A percentile compares a stretch with the other conserved stretches of the same genome.
phyloP scores from a whole-genome alignment of 2,888 invertebrate genomes.

The Alsophila aescularia region DNA sequence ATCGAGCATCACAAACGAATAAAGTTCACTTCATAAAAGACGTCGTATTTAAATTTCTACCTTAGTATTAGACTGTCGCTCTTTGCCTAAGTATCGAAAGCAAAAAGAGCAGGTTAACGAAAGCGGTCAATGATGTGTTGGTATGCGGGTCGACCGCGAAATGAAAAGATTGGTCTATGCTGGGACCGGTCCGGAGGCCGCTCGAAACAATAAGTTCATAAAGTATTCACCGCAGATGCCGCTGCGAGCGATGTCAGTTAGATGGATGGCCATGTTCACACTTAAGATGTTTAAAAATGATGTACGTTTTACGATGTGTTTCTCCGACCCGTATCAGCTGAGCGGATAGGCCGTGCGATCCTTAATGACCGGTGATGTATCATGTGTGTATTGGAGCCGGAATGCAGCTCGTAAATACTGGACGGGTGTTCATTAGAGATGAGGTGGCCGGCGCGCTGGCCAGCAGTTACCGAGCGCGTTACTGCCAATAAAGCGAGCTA shows the following conservation, averaged over 20 bases:
- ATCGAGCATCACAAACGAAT: constrained; percentile 20
- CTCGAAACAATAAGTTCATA: constrained; percentile 77
- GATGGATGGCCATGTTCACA: constrained; percentile 43
- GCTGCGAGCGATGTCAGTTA: constrained; percentile 48
- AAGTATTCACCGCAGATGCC: constrained; percentile 75
- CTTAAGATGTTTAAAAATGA: constrained; percentile 31
- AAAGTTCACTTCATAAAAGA: constrained; percentile 15
- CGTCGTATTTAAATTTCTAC: constrained; percentile 20
- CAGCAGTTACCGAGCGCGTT: constrained; percentile 65
- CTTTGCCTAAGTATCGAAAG: constrained; percentile 38
- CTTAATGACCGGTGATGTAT: constrained; percentile 15
- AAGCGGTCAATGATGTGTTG: constrained; percentile 57
- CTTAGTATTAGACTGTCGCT: too few relatives aligned
- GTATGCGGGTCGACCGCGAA: constrained; percentile 80
- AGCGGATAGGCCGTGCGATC: background rate
- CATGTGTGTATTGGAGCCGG: background rate
- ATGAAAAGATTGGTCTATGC: constrained; percentile 64
- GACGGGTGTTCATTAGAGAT: constrained; percentile 66
- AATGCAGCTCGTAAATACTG: constrained; percentile 33
- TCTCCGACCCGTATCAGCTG: constrained; percentile 26
- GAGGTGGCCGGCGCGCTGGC: constrained; percentile 47
- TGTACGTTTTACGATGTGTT: constrained; percentile 25
- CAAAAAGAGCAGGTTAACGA: constrained; percentile 55
- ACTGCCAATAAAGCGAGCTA: constrained; percentile 81
- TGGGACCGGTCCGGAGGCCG: constrained; percentile 57